Conservation (phyloP, 2,113 vertebrate genomes). For the Sitta europaea region DNA sequence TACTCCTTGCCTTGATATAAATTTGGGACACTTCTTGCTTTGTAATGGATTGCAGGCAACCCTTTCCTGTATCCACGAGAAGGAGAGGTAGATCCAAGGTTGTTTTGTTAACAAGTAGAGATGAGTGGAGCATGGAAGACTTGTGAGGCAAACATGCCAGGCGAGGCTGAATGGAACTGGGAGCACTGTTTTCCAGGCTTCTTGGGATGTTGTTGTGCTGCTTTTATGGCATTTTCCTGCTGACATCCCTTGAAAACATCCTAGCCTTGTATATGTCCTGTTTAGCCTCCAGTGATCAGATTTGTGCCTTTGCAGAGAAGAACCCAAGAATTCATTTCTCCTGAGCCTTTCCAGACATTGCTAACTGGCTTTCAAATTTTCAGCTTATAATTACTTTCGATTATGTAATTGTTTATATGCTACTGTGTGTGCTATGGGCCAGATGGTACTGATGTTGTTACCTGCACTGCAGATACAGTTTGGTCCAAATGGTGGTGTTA, state of each 20-base stretch:
- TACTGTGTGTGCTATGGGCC: background rate
- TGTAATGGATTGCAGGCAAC: background rate
- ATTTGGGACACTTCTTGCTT: background rate
- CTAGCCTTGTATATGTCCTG: background rate
- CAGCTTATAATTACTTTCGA: background rate
- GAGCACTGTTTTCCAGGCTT: background rate
- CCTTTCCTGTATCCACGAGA: background rate
- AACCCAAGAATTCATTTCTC: background rate
- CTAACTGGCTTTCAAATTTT: background rate
- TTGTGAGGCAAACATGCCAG: background rate
- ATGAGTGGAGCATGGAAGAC: background rate
- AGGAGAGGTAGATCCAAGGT: background rate
- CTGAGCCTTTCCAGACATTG: background rate
- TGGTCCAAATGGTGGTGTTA: conserved; percentile 25
- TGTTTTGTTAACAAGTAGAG: background rate
- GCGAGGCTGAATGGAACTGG: background rate
- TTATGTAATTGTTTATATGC: conserved; percentile 29
- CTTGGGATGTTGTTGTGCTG: background rate
- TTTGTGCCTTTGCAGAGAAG: background rate
- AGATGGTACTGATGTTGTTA: conserved; percentile 44
- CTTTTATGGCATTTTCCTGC: background rate
- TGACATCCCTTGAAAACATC: background rate
- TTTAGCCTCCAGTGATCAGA: background rate
- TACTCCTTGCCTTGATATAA: background rate
- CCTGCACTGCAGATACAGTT: conserved; percentile 51